Evolutionary conservation across 2,888 invertebrate genomes (phyloP).

Genomic region (Drosophila affinis): DNA sequence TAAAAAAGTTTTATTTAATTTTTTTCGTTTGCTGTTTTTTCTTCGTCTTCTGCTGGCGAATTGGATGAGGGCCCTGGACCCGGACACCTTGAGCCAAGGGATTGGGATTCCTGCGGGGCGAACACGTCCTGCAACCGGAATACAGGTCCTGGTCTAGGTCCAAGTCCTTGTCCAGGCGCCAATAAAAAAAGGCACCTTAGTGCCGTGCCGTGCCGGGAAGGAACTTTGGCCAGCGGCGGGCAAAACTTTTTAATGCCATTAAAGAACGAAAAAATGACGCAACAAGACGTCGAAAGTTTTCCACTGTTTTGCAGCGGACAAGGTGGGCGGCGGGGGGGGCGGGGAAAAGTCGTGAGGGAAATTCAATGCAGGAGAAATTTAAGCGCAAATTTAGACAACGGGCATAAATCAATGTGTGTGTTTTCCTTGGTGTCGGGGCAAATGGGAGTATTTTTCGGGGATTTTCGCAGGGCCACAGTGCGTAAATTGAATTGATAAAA

Average conservation of each 20-base stretch:
- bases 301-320: slow-evolving; percentile 24
- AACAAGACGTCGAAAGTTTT: slow-evolving; percentile 52
- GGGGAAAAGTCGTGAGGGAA: slow-evolving; percentile 15
- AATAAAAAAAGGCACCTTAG: slow-evolving; percentile 76
- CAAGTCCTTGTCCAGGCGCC: slow-evolving; percentile 47
- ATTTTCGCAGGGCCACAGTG: slow-evolving; percentile 55
- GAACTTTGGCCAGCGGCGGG: slow-evolving; percentile 62
- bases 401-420: slow-evolving; percentile 35
- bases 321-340: slow-evolving; percentile 23
- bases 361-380: slow-evolving; percentile 48
- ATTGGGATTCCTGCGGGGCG: slow-evolving; percentile 75
- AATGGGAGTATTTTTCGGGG: slow-evolving; percentile 35
- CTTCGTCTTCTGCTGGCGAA: slow-evolving; percentile 29
- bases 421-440: neutral
- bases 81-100: slow-evolving; percentile 74
- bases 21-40: slow-evolving; percentile 47
- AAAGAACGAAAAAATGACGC: slow-evolving; percentile 60
- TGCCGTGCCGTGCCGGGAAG: slow-evolving; percentile 44
- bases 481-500: slow-evolving; percentile 79
- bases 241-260: slow-evolving; percentile 82
- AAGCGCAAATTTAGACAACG: slow-evolving; percentile 29
- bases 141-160: slow-evolving; percentile 18
- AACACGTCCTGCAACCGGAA: slow-evolving; percentile 58
- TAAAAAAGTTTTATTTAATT: slow-evolving; percentile 75
- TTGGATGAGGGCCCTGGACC: slow-evolving; percentile 44